These are phyloP conservation scores for Irena cyanogastra DNA, from an alignment of 2,113 vertebrate species.

Conservation along the genomic window DNA sequence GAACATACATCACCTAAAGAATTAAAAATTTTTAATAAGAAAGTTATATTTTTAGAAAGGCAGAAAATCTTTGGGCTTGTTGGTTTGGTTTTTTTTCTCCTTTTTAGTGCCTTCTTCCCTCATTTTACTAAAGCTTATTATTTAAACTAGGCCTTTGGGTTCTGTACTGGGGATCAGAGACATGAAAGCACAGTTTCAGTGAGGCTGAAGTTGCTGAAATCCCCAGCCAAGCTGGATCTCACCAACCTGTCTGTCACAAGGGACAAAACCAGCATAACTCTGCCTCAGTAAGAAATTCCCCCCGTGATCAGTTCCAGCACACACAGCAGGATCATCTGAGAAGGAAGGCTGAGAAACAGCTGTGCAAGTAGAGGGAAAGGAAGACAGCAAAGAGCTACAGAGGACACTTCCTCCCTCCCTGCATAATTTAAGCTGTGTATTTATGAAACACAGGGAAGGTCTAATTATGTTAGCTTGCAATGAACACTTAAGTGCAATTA, in stretches of 20 bases:
- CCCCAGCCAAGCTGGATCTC: neutral
- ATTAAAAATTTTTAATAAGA: neutral
- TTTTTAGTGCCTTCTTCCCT: neutral
- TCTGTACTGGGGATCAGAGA: neutral
- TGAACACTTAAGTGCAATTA: slow-evolving; percentile 61
- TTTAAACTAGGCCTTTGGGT: neutral
- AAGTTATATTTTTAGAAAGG: neutral
- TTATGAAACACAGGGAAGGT: slow-evolving; percentile 50
- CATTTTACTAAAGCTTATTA: neutral
- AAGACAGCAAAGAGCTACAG: neutral
- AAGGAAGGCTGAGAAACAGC: neutral
- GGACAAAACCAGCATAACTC: neutral
- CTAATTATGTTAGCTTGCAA: slow-evolving; percentile 69
- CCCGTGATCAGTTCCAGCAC: neutral
- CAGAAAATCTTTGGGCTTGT: neutral
- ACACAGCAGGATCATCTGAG: neutral
- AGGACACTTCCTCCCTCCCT: slow-evolving; percentile 26
- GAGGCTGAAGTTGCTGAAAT: neutral
- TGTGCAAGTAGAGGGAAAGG: neutral
- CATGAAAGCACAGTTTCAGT: neutral
- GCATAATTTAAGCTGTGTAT: slow-evolving; percentile 47
- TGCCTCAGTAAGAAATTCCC: neutral
- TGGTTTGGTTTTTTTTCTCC: neutral
- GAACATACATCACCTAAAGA: neutral
- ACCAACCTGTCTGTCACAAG: neutral